Conservation (phyloP, 2,113 vertebrate genomes). For the Apteryx mantelli region DNA sequence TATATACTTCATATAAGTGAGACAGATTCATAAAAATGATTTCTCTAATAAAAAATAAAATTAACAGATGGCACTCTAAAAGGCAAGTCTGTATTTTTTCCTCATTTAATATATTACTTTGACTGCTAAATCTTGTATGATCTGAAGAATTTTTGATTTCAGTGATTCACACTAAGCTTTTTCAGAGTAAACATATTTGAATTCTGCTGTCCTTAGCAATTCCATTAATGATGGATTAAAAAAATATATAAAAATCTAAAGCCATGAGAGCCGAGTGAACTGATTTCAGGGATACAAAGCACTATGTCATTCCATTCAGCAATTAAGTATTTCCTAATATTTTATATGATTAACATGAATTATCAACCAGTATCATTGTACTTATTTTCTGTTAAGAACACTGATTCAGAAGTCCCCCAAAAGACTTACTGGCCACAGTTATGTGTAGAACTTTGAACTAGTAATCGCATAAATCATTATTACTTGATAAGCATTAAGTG, state of each 20-base stretch:
- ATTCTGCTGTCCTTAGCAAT: neutral
- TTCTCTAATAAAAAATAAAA: conserved; percentile 38
- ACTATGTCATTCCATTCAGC: neutral
- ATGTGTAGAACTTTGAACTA: rapidly evolving
- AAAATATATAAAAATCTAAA: neutral
- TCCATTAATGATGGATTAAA: neutral
- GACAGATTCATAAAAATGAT: neutral
- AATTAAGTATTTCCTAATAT: neutral
- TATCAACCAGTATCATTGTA: neutral
- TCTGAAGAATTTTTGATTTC: neutral
- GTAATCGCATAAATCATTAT: neutral
- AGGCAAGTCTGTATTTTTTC: conserved; percentile 15
- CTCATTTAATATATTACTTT: neutral
- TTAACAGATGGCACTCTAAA: conserved; percentile 50
- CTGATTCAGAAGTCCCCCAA: neutral
- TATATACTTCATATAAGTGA: neutral
- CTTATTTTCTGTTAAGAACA: neutral
- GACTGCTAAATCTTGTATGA: neutral
- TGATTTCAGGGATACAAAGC: neutral
- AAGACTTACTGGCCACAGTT: neutral
- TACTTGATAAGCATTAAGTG: neutral
- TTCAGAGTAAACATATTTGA: neutral
- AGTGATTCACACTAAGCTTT: neutral
- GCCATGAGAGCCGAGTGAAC: neutral
- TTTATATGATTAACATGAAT: neutral